phyloP scores from a whole-genome alignment of 2,888 invertebrate genomes.

The Nyleta sp. region DNA sequence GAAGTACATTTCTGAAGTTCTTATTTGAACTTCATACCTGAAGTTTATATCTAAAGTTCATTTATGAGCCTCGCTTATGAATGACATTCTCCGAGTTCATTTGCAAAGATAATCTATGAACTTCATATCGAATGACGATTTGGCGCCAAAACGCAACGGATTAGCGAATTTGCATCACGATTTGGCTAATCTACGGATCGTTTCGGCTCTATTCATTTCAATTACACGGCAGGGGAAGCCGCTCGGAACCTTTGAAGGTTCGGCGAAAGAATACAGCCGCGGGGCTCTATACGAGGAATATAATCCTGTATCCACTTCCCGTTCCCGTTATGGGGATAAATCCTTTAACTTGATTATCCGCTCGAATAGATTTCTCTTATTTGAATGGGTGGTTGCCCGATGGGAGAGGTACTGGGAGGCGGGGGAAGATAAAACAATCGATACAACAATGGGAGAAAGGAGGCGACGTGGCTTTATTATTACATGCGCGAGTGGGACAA shows the following conservation, averaged over 20 bases:
- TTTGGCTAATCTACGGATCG: slow-evolving; percentile 54
- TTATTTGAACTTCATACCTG: too few relatives aligned
- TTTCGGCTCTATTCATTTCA: slow-evolving; percentile 61
- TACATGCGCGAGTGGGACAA: slow-evolving; percentile 21
- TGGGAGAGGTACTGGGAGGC: slow-evolving; percentile 15
- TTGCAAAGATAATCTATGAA: background rate
- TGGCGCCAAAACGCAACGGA: slow-evolving; percentile 9
- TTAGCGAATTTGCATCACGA: slow-evolving; percentile 40
- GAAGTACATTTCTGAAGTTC: too few relatives aligned
- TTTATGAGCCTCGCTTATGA: too few relatives aligned
- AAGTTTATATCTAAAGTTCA: too few relatives aligned
- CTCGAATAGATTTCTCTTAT: slow-evolving; percentile 65
- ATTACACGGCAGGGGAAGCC: slow-evolving; percentile 59
- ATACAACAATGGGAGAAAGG: slow-evolving; percentile 61
- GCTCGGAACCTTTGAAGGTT: slow-evolving; percentile 63
- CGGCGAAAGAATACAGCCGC: slow-evolving; percentile 59
- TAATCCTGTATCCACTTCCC: slow-evolving; percentile 57
- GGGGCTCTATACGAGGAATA: slow-evolving; percentile 46
- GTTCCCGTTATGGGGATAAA: slow-evolving; percentile 64
- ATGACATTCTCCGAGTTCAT: too few relatives aligned
- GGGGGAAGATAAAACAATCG: slow-evolving; percentile 53
- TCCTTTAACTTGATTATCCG: slow-evolving; percentile 66
- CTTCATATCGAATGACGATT: background rate
- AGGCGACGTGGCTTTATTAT: slow-evolving; percentile 40
- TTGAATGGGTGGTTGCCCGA: slow-evolving; percentile 56